Base-by-base conservation (phyloP, 2,113 vertebrate genomes). In the Lophura nycthemera region DNA sequence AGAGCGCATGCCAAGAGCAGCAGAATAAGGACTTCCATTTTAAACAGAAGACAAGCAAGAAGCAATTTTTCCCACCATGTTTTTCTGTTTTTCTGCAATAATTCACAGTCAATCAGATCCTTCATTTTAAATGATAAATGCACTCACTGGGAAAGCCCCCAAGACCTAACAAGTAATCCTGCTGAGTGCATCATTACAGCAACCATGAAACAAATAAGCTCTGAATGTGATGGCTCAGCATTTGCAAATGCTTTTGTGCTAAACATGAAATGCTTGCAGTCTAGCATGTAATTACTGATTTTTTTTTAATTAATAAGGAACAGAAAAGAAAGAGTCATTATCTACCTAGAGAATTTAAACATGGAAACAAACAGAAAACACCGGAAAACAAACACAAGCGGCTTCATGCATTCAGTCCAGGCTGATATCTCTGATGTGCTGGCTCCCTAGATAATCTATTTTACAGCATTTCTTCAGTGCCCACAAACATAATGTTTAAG, bases 121-220 rank as follows among this genome's bases (percentile, higher is more conserved):
- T 71, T 91, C 76, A 74, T 88, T 95, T 90, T 83, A 88, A 50
- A 77, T 64, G 18, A 38, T 42, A 83, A 77, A 48, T 34, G 16
- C 21, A 77, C 36, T 83, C 27, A 75, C 54, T 43, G 79, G 76
- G 66, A 85, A 83, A 87, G 40, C 40, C 66, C n/a, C 19, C 52
- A 85, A 69, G 82, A 88, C 32, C 29, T 83, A 74, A 27, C 34
- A 90, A 89, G 34, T 91, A 89, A 92, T 83, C 36, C 61, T 40
- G 36, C 29, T 77, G 56, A 83, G 64, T 76, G 7, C 59, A 95
- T 80, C 1, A 0, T 95, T 95, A 92, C 67, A 92, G 79, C 36
- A 93, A 91, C 56, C 50, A 71, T 59, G 67, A 91, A 89, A 83
- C 40, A 88, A 92, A 96, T 71, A 86, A 38, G 1, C 56, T 86